These are phyloP conservation scores for Opisthocomus hoazin DNA, from an alignment of 2,113 vertebrate genomes.

Conservation along the genomic window DNA sequence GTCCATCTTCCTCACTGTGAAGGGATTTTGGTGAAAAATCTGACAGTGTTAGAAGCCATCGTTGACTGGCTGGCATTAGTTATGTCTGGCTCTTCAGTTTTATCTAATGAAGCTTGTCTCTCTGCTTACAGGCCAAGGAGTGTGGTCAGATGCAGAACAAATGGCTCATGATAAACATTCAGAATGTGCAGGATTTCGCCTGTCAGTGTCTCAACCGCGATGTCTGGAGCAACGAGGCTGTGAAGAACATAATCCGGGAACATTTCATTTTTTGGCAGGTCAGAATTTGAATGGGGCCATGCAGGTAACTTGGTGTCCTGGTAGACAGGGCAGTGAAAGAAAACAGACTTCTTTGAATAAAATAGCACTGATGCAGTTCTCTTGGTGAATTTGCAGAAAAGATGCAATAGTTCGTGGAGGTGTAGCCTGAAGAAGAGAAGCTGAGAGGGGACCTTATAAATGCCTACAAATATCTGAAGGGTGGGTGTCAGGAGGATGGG, in stretches of 20 bases:
- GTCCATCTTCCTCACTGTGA: background rate
- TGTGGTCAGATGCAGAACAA: constrained; percentile 97
- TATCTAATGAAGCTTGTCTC: constrained; percentile 1
- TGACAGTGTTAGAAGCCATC: constrained; percentile 11
- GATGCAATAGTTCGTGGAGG: background rate
- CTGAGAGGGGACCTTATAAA: too few relatives aligned
- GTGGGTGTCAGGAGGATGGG: too few relatives aligned
- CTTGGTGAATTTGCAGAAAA: background rate
- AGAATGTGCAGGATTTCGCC: constrained; percentile 97
- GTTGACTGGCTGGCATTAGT: constrained; percentile 15
- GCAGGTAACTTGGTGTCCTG: background rate
- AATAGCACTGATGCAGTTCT: background rate
- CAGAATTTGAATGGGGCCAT: background rate
- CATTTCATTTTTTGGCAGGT: constrained; percentile 99
- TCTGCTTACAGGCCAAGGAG: constrained; percentile 87
- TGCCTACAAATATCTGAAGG: too few relatives aligned
- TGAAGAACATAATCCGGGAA: constrained; percentile 93
- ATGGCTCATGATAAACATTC: constrained; percentile 99
- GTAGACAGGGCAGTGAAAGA: too few relatives aligned
- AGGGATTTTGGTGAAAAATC: constrained; percentile 34
- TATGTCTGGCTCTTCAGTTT: background rate
- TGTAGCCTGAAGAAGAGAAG: too few relatives aligned
- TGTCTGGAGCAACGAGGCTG: constrained; percentile 97
- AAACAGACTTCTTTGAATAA: rapidly evolving
- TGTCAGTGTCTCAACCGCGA: constrained; percentile 98